Evolutionary conservation across 1,140 invertebrate genomes (phyloP).

Genomic region (Pararge aegeria): DNA sequence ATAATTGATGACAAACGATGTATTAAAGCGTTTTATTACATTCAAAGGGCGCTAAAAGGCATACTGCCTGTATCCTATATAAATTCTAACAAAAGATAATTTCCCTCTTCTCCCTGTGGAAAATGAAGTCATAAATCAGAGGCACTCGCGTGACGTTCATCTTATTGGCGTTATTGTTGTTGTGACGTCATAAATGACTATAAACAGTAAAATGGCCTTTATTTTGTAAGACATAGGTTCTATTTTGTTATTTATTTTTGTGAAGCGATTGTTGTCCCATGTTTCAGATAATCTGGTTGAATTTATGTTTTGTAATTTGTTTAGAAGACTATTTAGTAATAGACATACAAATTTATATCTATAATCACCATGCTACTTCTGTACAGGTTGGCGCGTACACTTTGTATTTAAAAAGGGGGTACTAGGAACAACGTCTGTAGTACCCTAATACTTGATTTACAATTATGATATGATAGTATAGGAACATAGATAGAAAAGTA

Average conservation of each 20-base stretch:
- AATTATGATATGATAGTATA: no score
- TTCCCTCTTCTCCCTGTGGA: slow-evolving; percentile 31
- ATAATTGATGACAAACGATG: slow-evolving; percentile 24
- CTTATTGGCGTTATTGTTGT: slow-evolving; percentile 41
- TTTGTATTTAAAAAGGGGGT: no score
- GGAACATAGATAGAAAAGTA: no score
- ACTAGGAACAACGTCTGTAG: no score
- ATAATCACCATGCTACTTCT: no score
- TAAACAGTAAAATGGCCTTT: slow-evolving; percentile 24
- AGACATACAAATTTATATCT: no score
- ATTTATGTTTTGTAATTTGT: neutral
- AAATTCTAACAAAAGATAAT: slow-evolving; percentile 44
- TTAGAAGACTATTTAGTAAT: neutral
- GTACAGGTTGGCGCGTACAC: no score
- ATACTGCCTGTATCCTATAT: slow-evolving; percentile 34
- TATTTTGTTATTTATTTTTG: neutral
- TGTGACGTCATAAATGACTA: slow-evolving; percentile 27
- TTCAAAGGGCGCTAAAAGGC: slow-evolving; percentile 24
- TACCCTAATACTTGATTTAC: no score
- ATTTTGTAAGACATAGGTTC: slow-evolving; percentile 13
- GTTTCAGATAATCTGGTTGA: neutral
- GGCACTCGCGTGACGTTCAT: slow-evolving; percentile 41
- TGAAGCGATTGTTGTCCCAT: neutral
- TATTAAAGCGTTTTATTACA: slow-evolving; percentile 26
- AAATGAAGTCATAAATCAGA: slow-evolving; percentile 46